These are phyloP conservation scores for Calonectris borealis DNA, from an alignment of 2,113 vertebrate genomes.

Conservation along the genomic window DNA sequence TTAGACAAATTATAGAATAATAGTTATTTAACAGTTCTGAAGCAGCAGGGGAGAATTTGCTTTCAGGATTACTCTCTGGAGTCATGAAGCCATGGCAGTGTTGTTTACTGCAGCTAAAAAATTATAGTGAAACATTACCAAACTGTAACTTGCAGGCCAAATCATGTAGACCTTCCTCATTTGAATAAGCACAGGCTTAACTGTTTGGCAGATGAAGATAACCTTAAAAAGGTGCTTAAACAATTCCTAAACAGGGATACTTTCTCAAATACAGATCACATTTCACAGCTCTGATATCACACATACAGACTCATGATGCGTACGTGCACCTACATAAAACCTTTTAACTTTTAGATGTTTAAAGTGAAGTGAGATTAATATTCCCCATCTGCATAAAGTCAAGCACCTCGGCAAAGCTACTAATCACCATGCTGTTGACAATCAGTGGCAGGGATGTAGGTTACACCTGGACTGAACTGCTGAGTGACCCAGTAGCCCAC, in stretches of 20 bases:
- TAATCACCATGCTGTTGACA: background rate
- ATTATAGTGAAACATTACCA: background rate
- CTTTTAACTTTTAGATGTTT: background rate
- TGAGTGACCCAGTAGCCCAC: background rate
- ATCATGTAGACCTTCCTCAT: background rate
- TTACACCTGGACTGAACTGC: background rate
- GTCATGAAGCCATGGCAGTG: background rate
- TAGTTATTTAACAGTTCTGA: background rate
- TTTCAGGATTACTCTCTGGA: background rate
- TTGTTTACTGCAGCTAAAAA: background rate
- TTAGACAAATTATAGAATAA: background rate
- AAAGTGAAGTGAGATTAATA: background rate
- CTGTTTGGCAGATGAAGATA: background rate
- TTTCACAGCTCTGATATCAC: background rate
- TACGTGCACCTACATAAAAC: background rate
- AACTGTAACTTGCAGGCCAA: background rate
- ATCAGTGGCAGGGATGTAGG: background rate
- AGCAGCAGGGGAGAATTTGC: background rate
- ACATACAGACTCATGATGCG: background rate
- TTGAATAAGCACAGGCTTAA: background rate
- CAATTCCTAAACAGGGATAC: background rate
- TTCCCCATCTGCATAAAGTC: background rate
- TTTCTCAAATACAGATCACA: background rate
- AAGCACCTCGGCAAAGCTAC: background rate
- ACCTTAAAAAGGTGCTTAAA: background rate